Percentiles rank a stretch among this genome's conserved stretches.
Evolutionary conservation across 2,113 vertebrate genomes (phyloP).

Genomic region (Zapus hudsonius): DNA sequence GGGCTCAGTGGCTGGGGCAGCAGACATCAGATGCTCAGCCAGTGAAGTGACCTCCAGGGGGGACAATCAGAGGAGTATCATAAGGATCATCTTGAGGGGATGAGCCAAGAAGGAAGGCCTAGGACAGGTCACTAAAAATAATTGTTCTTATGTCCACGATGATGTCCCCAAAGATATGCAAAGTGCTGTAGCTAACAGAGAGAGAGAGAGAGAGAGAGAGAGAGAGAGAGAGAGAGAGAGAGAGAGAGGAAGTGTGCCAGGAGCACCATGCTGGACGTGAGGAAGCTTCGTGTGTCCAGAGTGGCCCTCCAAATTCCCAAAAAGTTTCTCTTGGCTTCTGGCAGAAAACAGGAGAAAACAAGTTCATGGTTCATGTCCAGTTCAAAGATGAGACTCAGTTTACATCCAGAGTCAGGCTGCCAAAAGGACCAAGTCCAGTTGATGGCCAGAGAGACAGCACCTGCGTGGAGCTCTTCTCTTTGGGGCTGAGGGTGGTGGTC

Average conservation of each 20-base stretch:
- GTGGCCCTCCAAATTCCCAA: neutral
- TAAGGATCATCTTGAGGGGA: neutral
- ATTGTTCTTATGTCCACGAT: neutral
- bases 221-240: neutral
- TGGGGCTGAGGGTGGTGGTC: neutral
- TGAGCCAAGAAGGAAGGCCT: neutral
- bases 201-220: neutral
- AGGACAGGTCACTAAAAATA: neutral
- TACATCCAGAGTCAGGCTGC: slow-evolving; percentile 48
- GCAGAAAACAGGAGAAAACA: slow-evolving; percentile 15
- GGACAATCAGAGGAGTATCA: neutral
- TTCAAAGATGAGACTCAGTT: slow-evolving; percentile 52
- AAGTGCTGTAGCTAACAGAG: neutral
- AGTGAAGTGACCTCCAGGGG: neutral
- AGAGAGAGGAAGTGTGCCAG: neutral
- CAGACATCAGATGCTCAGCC: slow-evolving; percentile 19
- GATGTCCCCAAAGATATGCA: slow-evolving; percentile 24
- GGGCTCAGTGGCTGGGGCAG: neutral
- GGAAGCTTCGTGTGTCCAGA: slow-evolving; percentile 12
- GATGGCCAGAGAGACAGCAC: slow-evolving; percentile 56
- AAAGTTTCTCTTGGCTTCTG: slow-evolving; percentile 53
- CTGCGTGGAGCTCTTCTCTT: slow-evolving; percentile 26
- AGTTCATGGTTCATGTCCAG: slow-evolving; percentile 2
- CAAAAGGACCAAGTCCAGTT: slow-evolving; percentile 41
- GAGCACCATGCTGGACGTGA: neutral